Conservation (phyloP, 2,888 invertebrate species). For the Luffia ferchaultella region DNA sequence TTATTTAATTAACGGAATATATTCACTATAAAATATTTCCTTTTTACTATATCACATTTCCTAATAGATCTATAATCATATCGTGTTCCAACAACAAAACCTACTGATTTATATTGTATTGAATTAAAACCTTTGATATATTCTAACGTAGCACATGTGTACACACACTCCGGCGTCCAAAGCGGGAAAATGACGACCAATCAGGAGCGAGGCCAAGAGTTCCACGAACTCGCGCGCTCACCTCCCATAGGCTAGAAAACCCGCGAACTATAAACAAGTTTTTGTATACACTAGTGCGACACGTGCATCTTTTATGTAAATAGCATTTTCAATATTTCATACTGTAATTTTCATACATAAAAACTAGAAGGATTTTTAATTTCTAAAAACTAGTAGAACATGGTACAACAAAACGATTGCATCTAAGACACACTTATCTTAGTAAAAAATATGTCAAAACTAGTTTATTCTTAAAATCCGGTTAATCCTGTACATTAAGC, state of each 20-base stretch:
- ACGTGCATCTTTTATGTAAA: neutral
- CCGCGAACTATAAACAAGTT: conserved; percentile 40
- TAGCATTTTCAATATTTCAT: neutral
- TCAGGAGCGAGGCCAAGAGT: conserved; percentile 43
- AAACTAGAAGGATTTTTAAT: too few relatives aligned
- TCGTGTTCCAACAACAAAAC: neutral
- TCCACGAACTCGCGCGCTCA: conserved; percentile 39
- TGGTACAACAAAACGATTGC: too few relatives aligned
- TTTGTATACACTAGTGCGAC: conserved; percentile 19
- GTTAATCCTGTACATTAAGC: too few relatives aligned
- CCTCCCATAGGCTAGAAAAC: conserved; percentile 34
- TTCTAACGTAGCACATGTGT: conserved; percentile 1
- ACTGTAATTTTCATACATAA: too few relatives aligned
- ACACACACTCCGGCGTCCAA: conserved; percentile 10
- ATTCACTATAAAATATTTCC: too few relatives aligned
- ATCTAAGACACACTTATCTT: too few relatives aligned
- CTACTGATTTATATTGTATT: neutral
- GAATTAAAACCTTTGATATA: conserved; percentile 1
- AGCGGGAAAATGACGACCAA: conserved; percentile 22
- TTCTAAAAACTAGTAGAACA: too few relatives aligned
- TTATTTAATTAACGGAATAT: too few relatives aligned
- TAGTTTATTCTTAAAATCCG: too few relatives aligned
- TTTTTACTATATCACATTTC: too few relatives aligned
- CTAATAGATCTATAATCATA: too few relatives aligned
- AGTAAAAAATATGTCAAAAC: too few relatives aligned